Base-by-base conservation (phyloP, 2,888 invertebrate species). In the Patella ulyssiponensis region DNA sequence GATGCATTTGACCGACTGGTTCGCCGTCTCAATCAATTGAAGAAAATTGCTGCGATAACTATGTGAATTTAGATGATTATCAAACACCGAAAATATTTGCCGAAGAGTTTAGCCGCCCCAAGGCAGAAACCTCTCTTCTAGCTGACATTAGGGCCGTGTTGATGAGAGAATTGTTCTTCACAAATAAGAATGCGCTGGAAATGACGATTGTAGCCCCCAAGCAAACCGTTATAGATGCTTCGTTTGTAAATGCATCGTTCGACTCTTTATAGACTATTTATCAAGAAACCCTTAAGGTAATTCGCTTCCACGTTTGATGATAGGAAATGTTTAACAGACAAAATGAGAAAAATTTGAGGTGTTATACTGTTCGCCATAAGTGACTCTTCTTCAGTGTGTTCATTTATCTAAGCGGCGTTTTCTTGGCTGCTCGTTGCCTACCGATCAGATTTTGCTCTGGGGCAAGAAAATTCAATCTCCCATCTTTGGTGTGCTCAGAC, bases 381-480 rank as follows among this genome's bases (percentile, higher is more conserved):
- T 64, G 23, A 23, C 64, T 64, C 64, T 64, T 64, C 64, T 23
- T 23, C 23, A 12, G 64, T 23, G 64, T 64, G 64, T 64, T 64
- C 64, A 64, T 64, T 64, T 64, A 64, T 64, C 64, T 64, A 23
- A 64, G 20, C 20, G 9, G 64, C 64, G 64, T 20, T 64, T 64
- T 23, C 64, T 23, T 12, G 20, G 64, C 23, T 64, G 20, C 23
- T 64, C 11, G 23, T 23, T 20, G 64, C 23, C 23, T 64, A 23
- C 64, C 64, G 64, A 64, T 64, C 64, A 51, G 17, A 74, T 58
- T 77, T 44, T 54, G 71, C 75, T 71, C 23, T 44, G 56, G 75
- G 72, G 56, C 73, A 70, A 23, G 77, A 77, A 74, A 77, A 79
- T 77, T 77, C 75, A 79, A 79, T 79, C 79, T 77, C 69, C n/a